Evolutionary conservation across 2,888 invertebrate genomes (phyloP).

Genomic region (Dryadula phaetusa): DNA sequence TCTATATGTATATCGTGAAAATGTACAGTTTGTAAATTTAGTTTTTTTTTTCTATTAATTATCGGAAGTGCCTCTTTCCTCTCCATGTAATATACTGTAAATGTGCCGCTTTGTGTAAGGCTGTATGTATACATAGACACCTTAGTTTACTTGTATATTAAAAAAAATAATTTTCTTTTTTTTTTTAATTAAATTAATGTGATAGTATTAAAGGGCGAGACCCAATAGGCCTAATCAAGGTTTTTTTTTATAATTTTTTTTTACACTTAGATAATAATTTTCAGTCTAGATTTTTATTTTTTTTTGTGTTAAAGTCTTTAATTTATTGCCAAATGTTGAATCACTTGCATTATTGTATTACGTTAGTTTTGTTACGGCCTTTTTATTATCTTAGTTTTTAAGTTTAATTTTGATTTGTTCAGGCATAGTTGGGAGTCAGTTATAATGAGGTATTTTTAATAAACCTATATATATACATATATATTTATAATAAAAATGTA

Average conservation of each 20-base stretch:
- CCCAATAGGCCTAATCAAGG: constrained; percentile 61
- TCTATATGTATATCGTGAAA: constrained; percentile 70
- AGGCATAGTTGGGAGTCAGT: constrained; percentile 9
- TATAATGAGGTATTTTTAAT: no score
- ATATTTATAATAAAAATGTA: no score
- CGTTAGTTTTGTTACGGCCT: constrained; percentile 50
- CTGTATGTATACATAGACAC: constrained; percentile 72
- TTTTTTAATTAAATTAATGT: constrained; percentile 58
- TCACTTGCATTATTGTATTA: constrained; percentile 67
- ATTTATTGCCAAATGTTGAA: constrained; percentile 84
- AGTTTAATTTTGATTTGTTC: not conserved
- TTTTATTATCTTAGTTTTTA: constrained; percentile 26
- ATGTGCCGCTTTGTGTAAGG: constrained; percentile 68
- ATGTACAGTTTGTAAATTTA: constrained; percentile 68
- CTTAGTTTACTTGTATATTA: constrained; percentile 62
- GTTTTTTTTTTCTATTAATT: constrained; percentile 58
- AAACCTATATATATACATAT: no score
- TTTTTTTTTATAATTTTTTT: constrained; percentile 71
- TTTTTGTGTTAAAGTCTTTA: constrained; percentile 80
- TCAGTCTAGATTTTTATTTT: constrained; percentile 63
- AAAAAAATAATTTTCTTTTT: constrained; percentile 57
- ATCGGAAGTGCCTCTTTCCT: constrained; percentile 78
- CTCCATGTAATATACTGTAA: constrained; percentile 79
- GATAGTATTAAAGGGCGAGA: constrained; percentile 56
- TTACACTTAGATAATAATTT: constrained; percentile 59